Conservation (phyloP, 2,797 vertebrate genomes). For the Alectoris magna region DNA sequence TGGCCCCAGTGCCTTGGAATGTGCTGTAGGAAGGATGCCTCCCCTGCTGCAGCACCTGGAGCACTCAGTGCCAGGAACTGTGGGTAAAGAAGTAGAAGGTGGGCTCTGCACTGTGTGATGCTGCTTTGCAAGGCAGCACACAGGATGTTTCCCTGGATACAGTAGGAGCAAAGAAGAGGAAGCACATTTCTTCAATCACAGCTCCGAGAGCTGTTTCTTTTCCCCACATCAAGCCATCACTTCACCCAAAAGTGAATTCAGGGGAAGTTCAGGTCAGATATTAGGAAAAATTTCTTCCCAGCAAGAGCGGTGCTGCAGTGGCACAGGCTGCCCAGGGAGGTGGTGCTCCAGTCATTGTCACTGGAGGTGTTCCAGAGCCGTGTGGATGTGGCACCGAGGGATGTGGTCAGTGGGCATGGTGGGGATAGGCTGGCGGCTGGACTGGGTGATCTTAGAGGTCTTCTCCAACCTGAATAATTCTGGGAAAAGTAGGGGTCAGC, state of each 20-base stretch:
- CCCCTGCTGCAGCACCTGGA: not conserved
- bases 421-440: no score
- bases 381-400: no score
- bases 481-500: not conserved
- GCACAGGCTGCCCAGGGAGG: no score
- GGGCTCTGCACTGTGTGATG: not conserved
- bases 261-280: no score
- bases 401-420: no score
- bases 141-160: conserved; percentile 57
- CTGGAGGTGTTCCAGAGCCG: no score
- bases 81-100: conserved; percentile 16
- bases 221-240: not conserved
- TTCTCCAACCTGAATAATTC: no score
- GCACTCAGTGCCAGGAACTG: not conserved
- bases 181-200: not conserved
- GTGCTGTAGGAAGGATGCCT: not conserved
- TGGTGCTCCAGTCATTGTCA: no score
- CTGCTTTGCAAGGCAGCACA: conserved; percentile 6
- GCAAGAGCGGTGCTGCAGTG: no score
- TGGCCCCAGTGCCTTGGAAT: no score
- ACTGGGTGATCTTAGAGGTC: no score
- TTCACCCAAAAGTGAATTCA: not conserved
- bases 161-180: conserved; percentile 8
- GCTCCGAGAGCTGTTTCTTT: not conserved
- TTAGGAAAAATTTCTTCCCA: no score